A percentile compares a stretch with the other conserved stretches of the same genome.
Conservation (phyloP, 1,140 invertebrate species). For the Grapholita molesta region DNA sequence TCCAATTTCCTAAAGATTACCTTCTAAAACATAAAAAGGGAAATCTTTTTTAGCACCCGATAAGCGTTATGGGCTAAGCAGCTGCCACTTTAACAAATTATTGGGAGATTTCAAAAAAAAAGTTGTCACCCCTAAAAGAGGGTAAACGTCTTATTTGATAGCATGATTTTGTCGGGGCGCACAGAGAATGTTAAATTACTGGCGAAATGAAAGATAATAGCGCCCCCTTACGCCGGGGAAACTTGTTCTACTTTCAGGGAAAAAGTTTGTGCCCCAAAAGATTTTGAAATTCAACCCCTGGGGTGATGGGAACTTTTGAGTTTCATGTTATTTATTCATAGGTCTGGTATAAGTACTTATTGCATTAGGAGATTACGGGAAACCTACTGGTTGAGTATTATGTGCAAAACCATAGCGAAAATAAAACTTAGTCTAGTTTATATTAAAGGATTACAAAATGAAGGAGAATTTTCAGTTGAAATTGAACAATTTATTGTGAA, state of each 20-base stretch:
- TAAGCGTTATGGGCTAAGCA: conserved; percentile 70
- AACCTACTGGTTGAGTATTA: not conserved
- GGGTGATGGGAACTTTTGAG: conserved; percentile 42
- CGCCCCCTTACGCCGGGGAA: conserved; percentile 51
- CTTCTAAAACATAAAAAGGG: conserved; percentile 38
- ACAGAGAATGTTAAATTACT: conserved; percentile 73
- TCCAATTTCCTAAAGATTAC: conserved; percentile 24
- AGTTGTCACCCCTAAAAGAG: conserved; percentile 63
- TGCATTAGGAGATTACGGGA: conserved; percentile 1
- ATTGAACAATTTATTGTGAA: conserved; percentile 75
- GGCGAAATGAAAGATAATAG: conserved; percentile 76
- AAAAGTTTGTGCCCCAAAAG: conserved; percentile 66
- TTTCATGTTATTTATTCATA: conserved; percentile 70
- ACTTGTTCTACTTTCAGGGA: conserved; percentile 51
- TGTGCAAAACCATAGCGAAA: not conserved
- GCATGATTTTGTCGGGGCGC: conserved; percentile 67
- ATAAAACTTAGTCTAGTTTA: not conserved
- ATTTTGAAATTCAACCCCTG: conserved; percentile 58
- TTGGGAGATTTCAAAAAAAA: conserved; percentile 69
- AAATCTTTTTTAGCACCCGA: conserved; percentile 66
- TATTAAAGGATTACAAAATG: not conserved
- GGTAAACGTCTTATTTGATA: conserved; percentile 67
- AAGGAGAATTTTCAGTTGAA: conserved; percentile 44
- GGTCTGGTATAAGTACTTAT: conserved; percentile 33
- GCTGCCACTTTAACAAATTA: conserved; percentile 74